phyloP scores from a whole-genome alignment of 2,797 vertebrate species.

The Neosilurus mollespiculum region DNA sequence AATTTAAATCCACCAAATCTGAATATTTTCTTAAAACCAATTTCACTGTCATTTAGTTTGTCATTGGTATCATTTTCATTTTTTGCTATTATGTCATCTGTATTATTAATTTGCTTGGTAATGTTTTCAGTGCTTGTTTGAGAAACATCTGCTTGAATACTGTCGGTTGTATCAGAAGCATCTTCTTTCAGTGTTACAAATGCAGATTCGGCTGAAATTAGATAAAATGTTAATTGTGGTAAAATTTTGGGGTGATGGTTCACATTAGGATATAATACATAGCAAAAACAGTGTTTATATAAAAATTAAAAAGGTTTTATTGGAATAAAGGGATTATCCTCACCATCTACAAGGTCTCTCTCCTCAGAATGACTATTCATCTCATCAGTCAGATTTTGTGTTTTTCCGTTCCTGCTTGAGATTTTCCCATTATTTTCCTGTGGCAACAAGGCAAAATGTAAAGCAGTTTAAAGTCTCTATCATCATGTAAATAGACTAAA shows the following conservation, averaged over 20 bases:
- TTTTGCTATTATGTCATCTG: constrained; percentile 55
- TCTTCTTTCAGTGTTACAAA: constrained; percentile 70
- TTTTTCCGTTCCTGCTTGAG: constrained; percentile 68
- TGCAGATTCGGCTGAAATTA: constrained; percentile 73
- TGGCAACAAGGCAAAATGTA: constrained; percentile 69
- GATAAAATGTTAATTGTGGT: constrained; percentile 18
- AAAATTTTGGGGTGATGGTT: constrained; percentile 24
- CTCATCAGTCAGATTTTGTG: constrained; percentile 63
- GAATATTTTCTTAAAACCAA: constrained; percentile 87
- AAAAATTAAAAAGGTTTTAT: background rate
- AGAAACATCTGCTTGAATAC: constrained; percentile 58
- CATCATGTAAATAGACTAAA: background rate
- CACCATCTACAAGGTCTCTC: constrained; percentile 64
- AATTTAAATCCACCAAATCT: constrained; percentile 89
- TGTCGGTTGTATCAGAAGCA: constrained; percentile 63
- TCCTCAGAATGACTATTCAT: constrained; percentile 66
- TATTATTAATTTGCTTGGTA: constrained; percentile 61
- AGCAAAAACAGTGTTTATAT: background rate
- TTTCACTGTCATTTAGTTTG: constrained; percentile 75
- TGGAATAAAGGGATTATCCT: constrained; percentile 40
- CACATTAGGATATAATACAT: background rate
- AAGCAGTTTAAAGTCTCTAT: background rate
- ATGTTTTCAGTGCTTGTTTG: constrained; percentile 61
- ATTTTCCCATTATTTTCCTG: constrained; percentile 79
- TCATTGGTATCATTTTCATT: constrained; percentile 70